phyloP scores from a whole-genome alignment of 2,797 vertebrate species.

The Platyrinchus mystaceus region DNA sequence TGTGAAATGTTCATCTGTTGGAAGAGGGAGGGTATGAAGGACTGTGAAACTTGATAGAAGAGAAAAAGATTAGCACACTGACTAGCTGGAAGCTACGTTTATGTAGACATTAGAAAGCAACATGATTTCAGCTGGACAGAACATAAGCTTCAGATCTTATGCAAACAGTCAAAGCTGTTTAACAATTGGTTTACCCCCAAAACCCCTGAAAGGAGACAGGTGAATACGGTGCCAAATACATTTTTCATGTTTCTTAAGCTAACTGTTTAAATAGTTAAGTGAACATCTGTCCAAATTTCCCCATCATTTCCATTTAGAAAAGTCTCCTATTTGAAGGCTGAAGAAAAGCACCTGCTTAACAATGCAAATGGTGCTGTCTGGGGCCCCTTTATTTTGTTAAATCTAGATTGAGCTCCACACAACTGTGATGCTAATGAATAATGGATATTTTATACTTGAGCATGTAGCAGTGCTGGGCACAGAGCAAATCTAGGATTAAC shows the following conservation, averaged over 20 bases:
- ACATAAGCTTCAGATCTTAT: constrained; percentile 70
- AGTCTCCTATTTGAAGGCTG: constrained; percentile 57
- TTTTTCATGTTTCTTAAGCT: constrained; percentile 77
- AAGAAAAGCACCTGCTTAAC: constrained; percentile 69
- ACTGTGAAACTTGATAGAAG: constrained; percentile 50
- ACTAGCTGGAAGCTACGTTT: constrained; percentile 44
- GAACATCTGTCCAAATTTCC: constrained; percentile 79
- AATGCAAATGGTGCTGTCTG: constrained; percentile 75
- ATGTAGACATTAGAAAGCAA: constrained; percentile 63
- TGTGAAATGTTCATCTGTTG: constrained; percentile 49
- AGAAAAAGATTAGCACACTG: constrained; percentile 31
- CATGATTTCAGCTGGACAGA: constrained; percentile 61
- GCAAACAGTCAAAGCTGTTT: constrained; percentile 69
- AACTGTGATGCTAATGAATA: constrained; percentile 77
- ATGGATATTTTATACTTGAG: constrained; percentile 72
- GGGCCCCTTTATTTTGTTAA: constrained; percentile 78
- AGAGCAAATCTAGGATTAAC: constrained; percentile 76
- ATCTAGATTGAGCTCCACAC: constrained; percentile 77
- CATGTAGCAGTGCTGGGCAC: constrained; percentile 59
- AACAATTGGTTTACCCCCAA: constrained; percentile 43
- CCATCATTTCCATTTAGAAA: constrained; percentile 77
- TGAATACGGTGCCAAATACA: constrained; percentile 63
- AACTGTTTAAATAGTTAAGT: constrained; percentile 81
- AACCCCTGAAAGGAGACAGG: constrained; percentile 58
- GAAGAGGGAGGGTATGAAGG: not conserved